Percentiles rank a stretch among this genome's conserved stretches.
phyloP scores from a whole-genome alignment of 2,797 vertebrate genomes.

The Pseudomugil gertrudae region DNA sequence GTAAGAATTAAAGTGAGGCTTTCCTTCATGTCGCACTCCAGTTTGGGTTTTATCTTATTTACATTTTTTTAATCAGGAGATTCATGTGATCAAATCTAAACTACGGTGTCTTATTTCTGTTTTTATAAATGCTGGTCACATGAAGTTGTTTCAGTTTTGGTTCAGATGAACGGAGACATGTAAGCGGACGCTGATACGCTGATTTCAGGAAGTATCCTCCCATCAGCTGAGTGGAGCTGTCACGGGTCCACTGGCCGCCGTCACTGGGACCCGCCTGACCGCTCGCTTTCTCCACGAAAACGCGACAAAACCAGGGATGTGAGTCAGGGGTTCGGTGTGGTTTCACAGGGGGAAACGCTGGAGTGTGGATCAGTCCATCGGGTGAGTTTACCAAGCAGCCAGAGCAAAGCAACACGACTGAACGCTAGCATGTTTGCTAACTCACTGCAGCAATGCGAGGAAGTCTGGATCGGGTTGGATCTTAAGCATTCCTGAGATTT shows the following conservation, averaged over 20 bases:
- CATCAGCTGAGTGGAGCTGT: slow-evolving; percentile 42
- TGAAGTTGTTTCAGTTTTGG: slow-evolving; percentile 7
- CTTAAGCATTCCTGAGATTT: neutral
- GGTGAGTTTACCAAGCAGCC: slow-evolving; percentile 26
- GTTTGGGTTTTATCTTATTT: no score
- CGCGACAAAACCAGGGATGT: neutral
- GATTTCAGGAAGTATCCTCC: slow-evolving; percentile 57
- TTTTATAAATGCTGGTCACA: neutral
- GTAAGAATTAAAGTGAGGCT: slow-evolving; percentile 74
- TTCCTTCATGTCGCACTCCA: slow-evolving; percentile 48
- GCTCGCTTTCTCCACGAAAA: neutral
- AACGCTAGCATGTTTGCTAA: slow-evolving; percentile 55
- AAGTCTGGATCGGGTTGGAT: neutral
- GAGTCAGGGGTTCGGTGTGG: neutral
- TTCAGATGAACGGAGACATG: neutral
- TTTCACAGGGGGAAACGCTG: neutral
- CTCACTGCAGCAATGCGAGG: neutral
- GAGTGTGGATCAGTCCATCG: neutral
- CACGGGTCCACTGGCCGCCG: slow-evolving; percentile 20
- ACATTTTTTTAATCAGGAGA: neutral
- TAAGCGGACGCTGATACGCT: neutral
- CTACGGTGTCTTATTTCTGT: neutral
- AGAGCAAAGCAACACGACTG: neutral
- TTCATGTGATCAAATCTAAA: neutral
- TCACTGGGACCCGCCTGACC: neutral